Evolutionary conservation across 2,113 vertebrate genomes (phyloP).

Genomic region (Vidua macroura): DNA sequence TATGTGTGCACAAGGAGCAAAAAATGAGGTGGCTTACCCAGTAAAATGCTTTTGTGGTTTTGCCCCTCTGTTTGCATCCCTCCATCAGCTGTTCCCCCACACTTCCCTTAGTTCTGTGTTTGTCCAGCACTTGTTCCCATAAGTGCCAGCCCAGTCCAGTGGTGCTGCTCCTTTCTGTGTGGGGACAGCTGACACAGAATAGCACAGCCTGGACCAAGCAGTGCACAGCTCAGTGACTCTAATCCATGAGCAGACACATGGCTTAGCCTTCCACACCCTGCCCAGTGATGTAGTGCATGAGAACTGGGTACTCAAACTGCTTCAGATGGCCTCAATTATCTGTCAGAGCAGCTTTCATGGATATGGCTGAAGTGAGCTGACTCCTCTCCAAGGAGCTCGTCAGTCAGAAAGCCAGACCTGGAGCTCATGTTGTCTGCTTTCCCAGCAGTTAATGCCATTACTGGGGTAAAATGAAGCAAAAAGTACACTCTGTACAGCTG

Average conservation of each 20-base stretch:
- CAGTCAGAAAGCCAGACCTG: conserved; percentile 1
- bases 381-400: not conserved
- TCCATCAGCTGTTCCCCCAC: not conserved
- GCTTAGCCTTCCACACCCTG: not conserved
- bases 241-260: not conserved
- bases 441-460: conserved; percentile 34
- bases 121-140: not conserved
- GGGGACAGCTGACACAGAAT: not conserved
- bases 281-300: not conserved
- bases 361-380: not conserved
- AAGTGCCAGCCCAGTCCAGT: not conserved
- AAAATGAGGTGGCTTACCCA: not conserved
- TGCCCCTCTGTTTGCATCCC: not conserved
- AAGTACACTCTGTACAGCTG: not conserved
- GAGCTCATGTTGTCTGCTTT: not conserved
- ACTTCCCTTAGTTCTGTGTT: not conserved
- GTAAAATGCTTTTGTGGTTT: not conserved
- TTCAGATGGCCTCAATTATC: not conserved
- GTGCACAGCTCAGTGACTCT: not conserved
- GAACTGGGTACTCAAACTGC: not conserved
- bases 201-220: not conserved
- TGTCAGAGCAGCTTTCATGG: not conserved
- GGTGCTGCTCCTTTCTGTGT: not conserved
- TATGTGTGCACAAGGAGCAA: not conserved
- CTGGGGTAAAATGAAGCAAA: not conserved